Percentiles rank a stretch among this genome's conserved stretches.
These are phyloP conservation scores for Periophthalmus magnuspinnatus DNA, from an alignment of 2,797 vertebrate species.

Conservation along the genomic window DNA sequence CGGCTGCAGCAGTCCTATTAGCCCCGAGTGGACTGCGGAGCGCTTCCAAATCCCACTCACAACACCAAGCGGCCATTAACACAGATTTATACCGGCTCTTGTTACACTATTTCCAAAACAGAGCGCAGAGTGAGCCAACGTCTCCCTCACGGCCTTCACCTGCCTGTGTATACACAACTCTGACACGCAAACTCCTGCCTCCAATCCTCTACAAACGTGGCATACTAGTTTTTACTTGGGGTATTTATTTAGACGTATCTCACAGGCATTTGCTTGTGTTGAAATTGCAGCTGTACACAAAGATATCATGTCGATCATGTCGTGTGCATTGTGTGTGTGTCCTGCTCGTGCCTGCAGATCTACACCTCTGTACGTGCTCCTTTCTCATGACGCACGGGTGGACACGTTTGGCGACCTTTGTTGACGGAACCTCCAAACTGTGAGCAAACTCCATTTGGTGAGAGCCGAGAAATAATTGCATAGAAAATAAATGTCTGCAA, in stretches of 20 bases:
- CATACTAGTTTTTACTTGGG: too few relatives aligned
- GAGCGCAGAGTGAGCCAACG: slow-evolving; percentile 24
- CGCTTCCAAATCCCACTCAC: slow-evolving; percentile 39
- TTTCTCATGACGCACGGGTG: neutral
- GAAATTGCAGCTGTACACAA: too few relatives aligned
- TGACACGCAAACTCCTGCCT: slow-evolving; percentile 1
- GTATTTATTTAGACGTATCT: too few relatives aligned
- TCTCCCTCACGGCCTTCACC: slow-evolving; percentile 35
- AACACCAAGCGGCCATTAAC: slow-evolving; percentile 56
- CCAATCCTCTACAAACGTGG: neutral
- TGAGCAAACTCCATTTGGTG: neutral
- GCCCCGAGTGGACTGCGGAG: slow-evolving; percentile 40
- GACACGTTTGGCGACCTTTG: slow-evolving; percentile 1
- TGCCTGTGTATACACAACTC: slow-evolving; percentile 31
- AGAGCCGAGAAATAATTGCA: neutral
- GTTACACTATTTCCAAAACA: slow-evolving; percentile 70
- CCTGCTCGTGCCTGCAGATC: too few relatives aligned
- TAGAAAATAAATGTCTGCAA: neutral
- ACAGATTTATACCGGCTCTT: slow-evolving; percentile 66
- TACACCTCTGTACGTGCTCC: too few relatives aligned
- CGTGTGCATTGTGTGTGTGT: too few relatives aligned
- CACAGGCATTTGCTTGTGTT: too few relatives aligned
- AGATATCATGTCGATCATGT: too few relatives aligned
- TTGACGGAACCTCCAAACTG: neutral
- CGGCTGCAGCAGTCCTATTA: slow-evolving; percentile 11